phyloP scores from a whole-genome alignment of 1,140 invertebrate genomes.

The silkworm (Bombyx mori) region DNA sequence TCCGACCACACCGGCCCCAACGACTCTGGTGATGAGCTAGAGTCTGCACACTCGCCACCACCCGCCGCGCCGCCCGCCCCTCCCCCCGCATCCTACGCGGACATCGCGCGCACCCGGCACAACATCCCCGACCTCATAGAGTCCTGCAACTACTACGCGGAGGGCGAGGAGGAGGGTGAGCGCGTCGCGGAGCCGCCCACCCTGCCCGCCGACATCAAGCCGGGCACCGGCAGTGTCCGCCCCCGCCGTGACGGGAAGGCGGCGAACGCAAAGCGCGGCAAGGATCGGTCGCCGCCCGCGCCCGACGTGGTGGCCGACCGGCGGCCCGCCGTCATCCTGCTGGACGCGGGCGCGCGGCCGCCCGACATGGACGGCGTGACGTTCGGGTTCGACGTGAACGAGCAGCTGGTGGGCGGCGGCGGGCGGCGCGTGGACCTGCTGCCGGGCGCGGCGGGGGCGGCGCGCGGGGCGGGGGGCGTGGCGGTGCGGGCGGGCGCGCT shows the following conservation, averaged over 20 bases:
- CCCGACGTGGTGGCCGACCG: constrained; percentile 55
- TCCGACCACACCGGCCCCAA: constrained; percentile 79
- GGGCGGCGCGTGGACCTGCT: constrained; percentile 38
- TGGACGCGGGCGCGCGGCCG: constrained; percentile 69
- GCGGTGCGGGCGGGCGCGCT: constrained; percentile 12
- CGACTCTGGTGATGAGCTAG: constrained; percentile 79
- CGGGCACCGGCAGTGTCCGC: constrained; percentile 8
- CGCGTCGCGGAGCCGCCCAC: constrained; percentile 18
- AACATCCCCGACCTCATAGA: constrained; percentile 68
- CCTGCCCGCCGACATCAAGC: constrained; percentile 8
- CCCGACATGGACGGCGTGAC: constrained; percentile 73
- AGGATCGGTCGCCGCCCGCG: constrained; percentile 27
- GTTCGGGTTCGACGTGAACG: constrained; percentile 80
- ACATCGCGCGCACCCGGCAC: constrained; percentile 76
- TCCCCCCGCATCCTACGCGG: constrained; percentile 81
- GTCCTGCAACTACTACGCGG: constrained; percentile 61
- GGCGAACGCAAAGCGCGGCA: constrained; percentile 11
- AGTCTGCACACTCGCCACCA: constrained; percentile 81
- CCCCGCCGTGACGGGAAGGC: constrained; percentile 8
- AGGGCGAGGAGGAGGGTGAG: constrained; percentile 21
- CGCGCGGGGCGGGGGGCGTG: constrained; percentile 10
- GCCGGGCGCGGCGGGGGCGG: constrained; percentile 12
- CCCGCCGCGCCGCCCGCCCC: constrained; percentile 71
- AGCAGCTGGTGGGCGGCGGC: constrained; percentile 71
- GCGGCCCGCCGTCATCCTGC: constrained; percentile 75